Conservation (phyloP, 37 sponge, comb jelly and placozoan genomes). For the Lycopodina hypogea region DNA sequence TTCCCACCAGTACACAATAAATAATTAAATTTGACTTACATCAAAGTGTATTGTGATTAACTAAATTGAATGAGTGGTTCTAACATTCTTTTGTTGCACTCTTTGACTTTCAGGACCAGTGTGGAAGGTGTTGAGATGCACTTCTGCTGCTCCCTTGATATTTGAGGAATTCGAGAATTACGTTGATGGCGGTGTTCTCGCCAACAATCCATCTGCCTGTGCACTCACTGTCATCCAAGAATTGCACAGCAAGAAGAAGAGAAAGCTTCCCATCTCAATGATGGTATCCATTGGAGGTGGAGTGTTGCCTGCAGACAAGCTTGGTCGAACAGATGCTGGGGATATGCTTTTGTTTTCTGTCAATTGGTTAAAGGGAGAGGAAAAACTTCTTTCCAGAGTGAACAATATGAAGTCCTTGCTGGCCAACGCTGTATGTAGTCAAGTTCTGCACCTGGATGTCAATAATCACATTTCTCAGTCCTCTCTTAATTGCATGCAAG, state of each 20-base stretch:
- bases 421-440: conserved; percentile 31
- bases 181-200: conserved; percentile 58
- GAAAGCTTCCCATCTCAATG: conserved; percentile 25
- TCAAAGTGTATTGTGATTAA: too few relatives aligned
- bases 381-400: background rate
- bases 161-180: conserved; percentile 52
- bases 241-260: conserved; percentile 13
- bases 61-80: too few relatives aligned
- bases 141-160: conserved; percentile 43
- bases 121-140: conserved; percentile 49
- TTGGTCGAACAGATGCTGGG: conserved; percentile 39
- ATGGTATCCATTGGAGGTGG: conserved; percentile 57
- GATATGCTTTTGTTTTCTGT: conserved; percentile 42
- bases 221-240: conserved; percentile 62
- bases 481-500: too few relatives aligned
- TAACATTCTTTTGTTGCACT: too few relatives aligned
- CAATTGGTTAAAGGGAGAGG: conserved; percentile 26
- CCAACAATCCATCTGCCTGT: conserved; percentile 59
- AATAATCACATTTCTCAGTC: too few relatives aligned
- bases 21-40: too few relatives aligned
- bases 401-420: conserved; percentile 21
- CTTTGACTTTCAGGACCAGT: conserved; percentile 10
- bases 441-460: background rate
- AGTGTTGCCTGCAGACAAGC: conserved; percentile 14
- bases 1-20: too few relatives aligned